Evolutionary conservation across 2,797 vertebrate genomes (phyloP).

Genomic region (Glyptemys insculpta): DNA sequence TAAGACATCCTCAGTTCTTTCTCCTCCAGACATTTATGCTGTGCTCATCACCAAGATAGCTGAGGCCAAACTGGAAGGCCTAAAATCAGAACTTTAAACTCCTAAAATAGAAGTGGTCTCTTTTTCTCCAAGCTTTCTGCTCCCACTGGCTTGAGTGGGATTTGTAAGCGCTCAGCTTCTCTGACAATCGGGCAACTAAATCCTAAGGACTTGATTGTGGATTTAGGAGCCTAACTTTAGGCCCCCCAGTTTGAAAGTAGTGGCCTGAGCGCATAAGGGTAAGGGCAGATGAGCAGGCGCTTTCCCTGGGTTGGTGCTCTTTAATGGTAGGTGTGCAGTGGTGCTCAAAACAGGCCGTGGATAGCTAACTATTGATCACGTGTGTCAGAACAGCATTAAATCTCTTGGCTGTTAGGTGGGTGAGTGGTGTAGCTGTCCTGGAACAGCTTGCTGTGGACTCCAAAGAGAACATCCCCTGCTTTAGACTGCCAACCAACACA

Average conservation of each 20-base stretch:
- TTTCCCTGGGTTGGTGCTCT: background rate
- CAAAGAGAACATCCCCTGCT: background rate
- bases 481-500: background rate
- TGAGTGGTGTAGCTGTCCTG: background rate
- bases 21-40: background rate
- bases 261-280: background rate
- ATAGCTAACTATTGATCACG: background rate
- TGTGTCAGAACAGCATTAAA: too few relatives aligned
- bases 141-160: background rate
- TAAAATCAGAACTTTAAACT: background rate
- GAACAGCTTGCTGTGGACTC: background rate
- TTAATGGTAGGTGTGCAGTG: background rate
- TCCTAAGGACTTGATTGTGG: background rate
- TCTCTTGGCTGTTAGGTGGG: background rate
- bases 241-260: background rate
- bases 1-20: background rate
- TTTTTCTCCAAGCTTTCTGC: background rate
- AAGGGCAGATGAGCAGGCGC: background rate
- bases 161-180: background rate
- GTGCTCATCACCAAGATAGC: background rate
- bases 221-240: background rate
- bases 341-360: background rate
- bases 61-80: background rate
- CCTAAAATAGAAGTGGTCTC: background rate
- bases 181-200: background rate